Evolutionary conservation across 2,797 vertebrate genomes (phyloP), one percentile per base, ranked within the genome.

Genomic region (Helarctos malayanus): DNA sequence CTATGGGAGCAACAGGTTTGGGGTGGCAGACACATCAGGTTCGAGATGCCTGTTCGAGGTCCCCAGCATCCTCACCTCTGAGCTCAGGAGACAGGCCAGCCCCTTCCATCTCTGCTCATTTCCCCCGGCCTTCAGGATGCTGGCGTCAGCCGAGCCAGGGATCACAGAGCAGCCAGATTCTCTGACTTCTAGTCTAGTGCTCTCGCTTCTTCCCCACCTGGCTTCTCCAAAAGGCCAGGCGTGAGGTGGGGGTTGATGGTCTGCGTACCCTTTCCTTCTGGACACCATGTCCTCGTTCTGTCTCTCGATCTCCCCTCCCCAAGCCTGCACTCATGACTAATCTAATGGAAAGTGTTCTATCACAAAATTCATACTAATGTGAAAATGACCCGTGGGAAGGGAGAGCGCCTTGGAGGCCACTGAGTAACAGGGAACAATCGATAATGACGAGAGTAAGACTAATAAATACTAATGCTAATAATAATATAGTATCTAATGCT

Each of bases 281-380:
- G 19, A 68, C 5, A 38, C 35, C 49, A 35, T 3, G 1, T 2
- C 68, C 12, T 83, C 25, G 3, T 16, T 52, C 61, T 73, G 38
- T 15, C 54, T 27, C 63, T 61, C 9, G 0, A 21, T 65, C 32
- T 25, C 1, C 7, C 23, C 52, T 80, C 41, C 54, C 65, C 52
- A 47, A 93, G n/a, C 21, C 45, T 52, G 5, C 3, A 1, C 8
- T 57, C 35, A 18, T 1, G 11, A 80, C 35, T 75, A 38, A 81
- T 10, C 29, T 45, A 10, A 4, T 41, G 25, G 84, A 45, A 93
- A 92, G 54, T 18, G 27, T 0, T n/a, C 41, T 65, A 10, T 59
- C 18, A 10, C 19, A 12, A 92, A 80, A 92, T 88, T 92, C 65
- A 88, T 10, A 90, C 81, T 52, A 61, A 65, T 49, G 45, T 91